Evolutionary conservation across 2,113 vertebrate genomes (phyloP).

Genomic region (Rousettus leschenaultii): DNA sequence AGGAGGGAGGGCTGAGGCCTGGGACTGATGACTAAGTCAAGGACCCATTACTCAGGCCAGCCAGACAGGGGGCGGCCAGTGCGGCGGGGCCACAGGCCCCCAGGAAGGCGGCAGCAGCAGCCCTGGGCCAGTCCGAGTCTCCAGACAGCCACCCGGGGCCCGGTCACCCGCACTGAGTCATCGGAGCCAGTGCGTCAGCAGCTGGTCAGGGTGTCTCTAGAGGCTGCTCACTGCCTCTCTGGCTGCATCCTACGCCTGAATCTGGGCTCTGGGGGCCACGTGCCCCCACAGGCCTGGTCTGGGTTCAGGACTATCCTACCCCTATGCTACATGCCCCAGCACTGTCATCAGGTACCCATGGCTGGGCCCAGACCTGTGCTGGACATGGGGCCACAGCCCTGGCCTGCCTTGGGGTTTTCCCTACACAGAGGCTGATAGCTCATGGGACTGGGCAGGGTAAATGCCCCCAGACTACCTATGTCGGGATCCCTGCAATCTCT

Average conservation of each 20-base stretch:
- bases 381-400: not conserved
- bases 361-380: not conserved
- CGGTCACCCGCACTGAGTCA: conserved; percentile 66
- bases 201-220: conserved; percentile 28
- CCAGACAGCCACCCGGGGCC: conserved; percentile 59
- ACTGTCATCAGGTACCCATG: not conserved
- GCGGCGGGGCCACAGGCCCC: not conserved
- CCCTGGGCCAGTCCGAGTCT: conserved; percentile 16
- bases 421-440: not conserved
- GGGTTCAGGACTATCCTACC: not conserved
- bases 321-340: not conserved
- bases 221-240: conserved; percentile 27
- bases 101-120: conserved; percentile 40
- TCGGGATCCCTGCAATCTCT: not conserved
- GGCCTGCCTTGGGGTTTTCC: not conserved
- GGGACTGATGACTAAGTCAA: conserved; percentile 54
- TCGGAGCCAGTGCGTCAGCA: conserved; percentile 67
- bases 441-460: too few relatives aligned
- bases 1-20: not conserved
- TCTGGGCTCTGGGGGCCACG: not conserved
- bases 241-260: conserved; percentile 9
- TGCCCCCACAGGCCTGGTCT: not conserved
- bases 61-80: conserved; percentile 66
- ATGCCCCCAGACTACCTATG: not conserved
- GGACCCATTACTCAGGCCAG: conserved; percentile 59